Base-by-base conservation (phyloP, 2,888 invertebrate genomes). In the Drosophila nr. perissopoda region DNA sequence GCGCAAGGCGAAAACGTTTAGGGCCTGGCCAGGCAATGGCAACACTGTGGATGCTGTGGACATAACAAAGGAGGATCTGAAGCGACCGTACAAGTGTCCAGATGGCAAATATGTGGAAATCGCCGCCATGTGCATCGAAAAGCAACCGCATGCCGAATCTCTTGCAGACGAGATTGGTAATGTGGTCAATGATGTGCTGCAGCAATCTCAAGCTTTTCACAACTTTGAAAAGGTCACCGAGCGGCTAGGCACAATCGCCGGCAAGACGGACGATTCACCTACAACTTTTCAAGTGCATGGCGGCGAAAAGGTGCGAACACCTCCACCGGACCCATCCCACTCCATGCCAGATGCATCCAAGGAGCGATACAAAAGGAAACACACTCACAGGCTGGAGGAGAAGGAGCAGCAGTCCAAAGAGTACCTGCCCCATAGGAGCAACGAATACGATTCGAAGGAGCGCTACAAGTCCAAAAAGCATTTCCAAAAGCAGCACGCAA, bases 111-210 rank as follows among this genome's bases (percentile, higher is more conserved):
- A 77, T 53, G 82, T 83, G 2, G 90, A 91, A 74, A 82, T 90
- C 46, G 92, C 90, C 36, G 89, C 86, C n/a, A 91, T 91, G 86
- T 92, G 92, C 66, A 49, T 91, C 54, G 90, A 92, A 70, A 74
- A 34, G 29, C 48, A 66, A 34, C 64, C 70, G 54, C 65, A 78
- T 69, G 62, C 73, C 61, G 78, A 82, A 48, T 78, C 82, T 76
- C 73, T 89, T 18, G 71, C 54, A 2, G 89, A 90, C 56, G 81
- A 91, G 79, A 82, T 90, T 58, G 86, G 79, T 38, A 57, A 83
- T 59, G 81, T 75, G 53, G 76, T 90, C 16, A 79, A 81, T 57
- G 81, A 90, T 61, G 77, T 79, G 66, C 76, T 82, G 73, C 68
- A 83, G 66, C 74, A 89, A 70, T 82, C 90, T 59, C 81, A 70